Base-by-base conservation (phyloP, 2,888 invertebrate species). In the Napeogenes sylphis region DNA sequence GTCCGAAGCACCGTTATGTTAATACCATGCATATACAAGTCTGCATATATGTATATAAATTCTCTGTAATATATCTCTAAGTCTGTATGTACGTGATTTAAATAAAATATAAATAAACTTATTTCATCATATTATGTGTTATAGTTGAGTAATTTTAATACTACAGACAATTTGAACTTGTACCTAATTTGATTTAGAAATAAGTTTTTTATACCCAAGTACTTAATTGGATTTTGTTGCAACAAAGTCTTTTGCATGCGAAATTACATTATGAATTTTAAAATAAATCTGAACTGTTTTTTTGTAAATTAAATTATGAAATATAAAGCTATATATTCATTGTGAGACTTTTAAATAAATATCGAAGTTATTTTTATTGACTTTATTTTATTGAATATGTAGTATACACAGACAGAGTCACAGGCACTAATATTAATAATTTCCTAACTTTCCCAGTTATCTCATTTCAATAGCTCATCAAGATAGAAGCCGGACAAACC, bases 1-100 rank as follows among this genome's bases (percentile, higher is more conserved):
- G 68, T 68, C 65, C 4, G 64, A 67, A 67, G 56, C 67, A 74
- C 79, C 77, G 79, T 79, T 80, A 79, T 73, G 70, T 71, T 70
- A 71, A 73, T 69, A 69, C 69, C 58, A 58, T 66, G 71, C 70
- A 67, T 69, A 61, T 61, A 21, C 21, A 21, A 21, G 21, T 21
- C 21, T 21, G 21, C 21, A 57, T 70, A 65, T 63, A 63, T 67
- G 59, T 56, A 61, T 67, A 47, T 47, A 47, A n/a, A 47, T 47
- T n/a, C n/a, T 8, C n/a, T n/a, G n/a, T 47, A 47, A 47, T n/a
- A n/a, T 47, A 8, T 14, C 14, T 47, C 2, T 47, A 47, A 14
- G 21, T 21, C n/a, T 47, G 47, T 14, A 47, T 8, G 10, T 51
- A 51, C 51, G 51, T 51, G 51, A 51, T 51, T 51, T 51, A 47